Conservation (phyloP, 1,140 invertebrate species). For the Caerostris darwini region DNA sequence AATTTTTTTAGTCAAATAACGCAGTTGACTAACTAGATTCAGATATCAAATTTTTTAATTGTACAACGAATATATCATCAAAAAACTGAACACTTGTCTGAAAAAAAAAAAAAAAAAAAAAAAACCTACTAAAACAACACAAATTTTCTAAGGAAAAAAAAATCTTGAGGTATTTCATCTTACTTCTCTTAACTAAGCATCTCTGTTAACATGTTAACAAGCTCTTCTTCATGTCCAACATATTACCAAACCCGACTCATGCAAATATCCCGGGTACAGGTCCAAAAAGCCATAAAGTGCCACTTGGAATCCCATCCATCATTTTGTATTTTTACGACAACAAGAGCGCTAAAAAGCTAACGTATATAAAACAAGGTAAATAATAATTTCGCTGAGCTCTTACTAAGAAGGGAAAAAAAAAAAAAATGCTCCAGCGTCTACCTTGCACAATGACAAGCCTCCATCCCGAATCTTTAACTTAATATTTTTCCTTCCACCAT, state of each 20-base stretch:
- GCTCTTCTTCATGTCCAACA: neutral
- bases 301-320: constrained; percentile 38
- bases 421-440: neutral
- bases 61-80: too few species aligned
- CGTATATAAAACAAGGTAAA: constrained; percentile 44
- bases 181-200: neutral
- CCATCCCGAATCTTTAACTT: constrained; percentile 38
- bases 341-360: neutral
- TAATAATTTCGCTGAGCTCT: constrained; percentile 38
- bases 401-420: neutral
- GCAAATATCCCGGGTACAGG: neutral
- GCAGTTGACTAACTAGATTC: too few species aligned
- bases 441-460: constrained; percentile 58
- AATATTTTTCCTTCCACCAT: neutral
- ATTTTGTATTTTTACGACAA: constrained; percentile 49
- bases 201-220: neutral
- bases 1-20: too few species aligned
- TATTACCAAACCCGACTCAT: neutral
- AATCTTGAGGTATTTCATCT: neutral
- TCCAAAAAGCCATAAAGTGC: constrained; percentile 18
- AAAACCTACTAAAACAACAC: neutral
- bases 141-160: neutral
- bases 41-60: too few species aligned
- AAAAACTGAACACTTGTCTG: too few species aligned
- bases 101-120: neutral